phyloP scores from a whole-genome alignment of 2,888 invertebrate genomes.

The Brachycybe producta region DNA sequence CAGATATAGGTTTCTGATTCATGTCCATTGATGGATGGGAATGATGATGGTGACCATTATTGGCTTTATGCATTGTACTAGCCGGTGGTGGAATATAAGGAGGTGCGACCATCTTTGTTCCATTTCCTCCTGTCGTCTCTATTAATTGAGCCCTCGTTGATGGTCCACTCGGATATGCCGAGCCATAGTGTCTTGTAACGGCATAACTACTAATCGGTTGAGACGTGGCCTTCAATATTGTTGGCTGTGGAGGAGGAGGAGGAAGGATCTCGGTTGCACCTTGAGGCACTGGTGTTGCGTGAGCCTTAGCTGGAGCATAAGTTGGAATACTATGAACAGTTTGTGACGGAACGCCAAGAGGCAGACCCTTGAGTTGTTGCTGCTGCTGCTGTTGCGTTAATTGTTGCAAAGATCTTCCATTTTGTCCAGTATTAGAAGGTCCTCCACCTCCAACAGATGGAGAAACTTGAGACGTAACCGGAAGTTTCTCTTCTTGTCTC shows the following conservation, averaged over 20 bases:
- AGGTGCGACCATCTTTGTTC: conserved; percentile 5
- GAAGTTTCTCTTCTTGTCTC: not conserved
- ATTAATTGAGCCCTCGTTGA: not conserved
- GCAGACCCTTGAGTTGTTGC: not conserved
- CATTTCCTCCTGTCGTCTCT: not conserved
- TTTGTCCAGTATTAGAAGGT: too few relatives aligned
- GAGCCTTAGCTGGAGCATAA: conserved; percentile 19
- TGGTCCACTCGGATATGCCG: conserved; percentile 1
- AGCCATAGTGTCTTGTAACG: conserved; percentile 16
- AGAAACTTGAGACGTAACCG: not conserved
- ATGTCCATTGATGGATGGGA: too few relatives aligned
- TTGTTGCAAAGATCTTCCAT: not conserved
- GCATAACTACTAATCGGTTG: conserved; percentile 26
- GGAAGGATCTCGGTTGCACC: not conserved
- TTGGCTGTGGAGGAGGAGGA: conserved; percentile 4
- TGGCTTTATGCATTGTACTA: too few relatives aligned
- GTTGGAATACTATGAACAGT: conserved; percentile 20
- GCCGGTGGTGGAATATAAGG: conserved; percentile 14
- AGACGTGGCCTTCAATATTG: conserved; percentile 35
- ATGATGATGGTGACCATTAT: too few relatives aligned
- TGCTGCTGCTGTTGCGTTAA: not conserved
- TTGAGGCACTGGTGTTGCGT: conserved; percentile 16
- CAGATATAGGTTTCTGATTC: conserved; percentile 3
- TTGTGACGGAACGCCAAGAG: conserved; percentile 9
- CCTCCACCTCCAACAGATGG: too few relatives aligned